Percentiles rank a stretch among this genome's conserved stretches.
These are phyloP conservation scores for Melanotaenia duboulayi DNA, from an alignment of 2,113 vertebrate genomes.

Conservation along the genomic window DNA sequence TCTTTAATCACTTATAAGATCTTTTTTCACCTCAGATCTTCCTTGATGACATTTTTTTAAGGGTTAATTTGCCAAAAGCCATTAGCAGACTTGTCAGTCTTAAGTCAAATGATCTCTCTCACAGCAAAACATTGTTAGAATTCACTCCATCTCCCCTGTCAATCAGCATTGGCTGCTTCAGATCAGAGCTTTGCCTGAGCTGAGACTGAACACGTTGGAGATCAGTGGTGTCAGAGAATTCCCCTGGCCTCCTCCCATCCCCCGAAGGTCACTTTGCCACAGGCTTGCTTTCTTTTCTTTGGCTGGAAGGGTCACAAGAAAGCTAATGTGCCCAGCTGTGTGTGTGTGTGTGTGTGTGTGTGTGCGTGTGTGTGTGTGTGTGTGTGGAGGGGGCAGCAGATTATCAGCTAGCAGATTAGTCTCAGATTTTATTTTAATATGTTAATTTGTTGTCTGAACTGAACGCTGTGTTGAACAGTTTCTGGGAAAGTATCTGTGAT, in stretches of 20 bases:
- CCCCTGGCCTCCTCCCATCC: slow-evolving; percentile 69
- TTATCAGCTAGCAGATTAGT: slow-evolving; percentile 21
- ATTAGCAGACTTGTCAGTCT: slow-evolving; percentile 59
- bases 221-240: slow-evolving; percentile 79
- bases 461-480: slow-evolving; percentile 27
- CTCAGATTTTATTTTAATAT: slow-evolving; percentile 52
- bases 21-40: slow-evolving; percentile 56
- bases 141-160: slow-evolving; percentile 65
- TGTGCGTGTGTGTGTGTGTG: no score
- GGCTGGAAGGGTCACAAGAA: slow-evolving; percentile 58
- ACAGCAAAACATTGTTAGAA: slow-evolving; percentile 49
- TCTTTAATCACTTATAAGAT: slow-evolving; percentile 61
- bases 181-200: slow-evolving; percentile 75
- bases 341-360: no score
- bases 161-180: slow-evolving; percentile 71
- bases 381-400: slow-evolving; percentile 29
- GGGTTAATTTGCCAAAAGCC: slow-evolving; percentile 66
- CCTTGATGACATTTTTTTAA: slow-evolving; percentile 41
- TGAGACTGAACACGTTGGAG: slow-evolving; percentile 64
- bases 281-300: slow-evolving; percentile 72
- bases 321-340: slow-evolving; percentile 64
- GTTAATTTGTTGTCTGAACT: slow-evolving; percentile 53
- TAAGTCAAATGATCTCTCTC: slow-evolving; percentile 57
- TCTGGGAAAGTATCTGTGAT: slow-evolving; percentile 5
- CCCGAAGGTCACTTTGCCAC: slow-evolving; percentile 82